These are phyloP conservation scores for Pangasius macronema DNA, from an alignment of 2,797 vertebrate genomes.

Conservation along the genomic window DNA sequence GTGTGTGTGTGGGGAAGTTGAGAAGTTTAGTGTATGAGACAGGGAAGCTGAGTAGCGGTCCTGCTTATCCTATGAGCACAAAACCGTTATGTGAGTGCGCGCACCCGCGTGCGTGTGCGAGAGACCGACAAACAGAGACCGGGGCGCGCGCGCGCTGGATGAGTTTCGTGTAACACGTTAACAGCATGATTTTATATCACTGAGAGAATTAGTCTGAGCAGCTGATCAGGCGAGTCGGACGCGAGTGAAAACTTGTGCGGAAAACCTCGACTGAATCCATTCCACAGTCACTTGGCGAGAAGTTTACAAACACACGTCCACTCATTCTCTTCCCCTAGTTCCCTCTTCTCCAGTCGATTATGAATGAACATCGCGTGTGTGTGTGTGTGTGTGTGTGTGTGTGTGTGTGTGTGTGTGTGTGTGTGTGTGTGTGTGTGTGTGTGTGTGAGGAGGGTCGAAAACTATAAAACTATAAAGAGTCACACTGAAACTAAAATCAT, in stretches of 20 bases:
- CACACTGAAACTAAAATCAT: background rate
- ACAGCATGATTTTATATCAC: background rate
- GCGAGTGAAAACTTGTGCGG: background rate
- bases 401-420: background rate
- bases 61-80: conserved; percentile 51
- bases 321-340: background rate
- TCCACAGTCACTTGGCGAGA: background rate
- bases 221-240: background rate
- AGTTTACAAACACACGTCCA: background rate
- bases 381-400: background rate
- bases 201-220: background rate
- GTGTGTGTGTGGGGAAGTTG: conserved; percentile 24
- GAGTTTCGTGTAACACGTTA: background rate
- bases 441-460: background rate
- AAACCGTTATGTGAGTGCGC: conserved; percentile 64
- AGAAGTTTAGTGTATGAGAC: conserved; percentile 33
- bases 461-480: background rate
- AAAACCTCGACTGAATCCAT: background rate
- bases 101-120: conserved; percentile 33
- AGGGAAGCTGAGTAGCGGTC: conserved; percentile 46
- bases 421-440: background rate
- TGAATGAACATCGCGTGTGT: background rate
- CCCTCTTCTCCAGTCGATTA: background rate
- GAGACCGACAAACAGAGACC: background rate
- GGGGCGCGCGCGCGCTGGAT: background rate